These are phyloP conservation scores for fruit fly (Drosophila melanogaster) DNA, from an alignment of 1,140 invertebrate species.

Conservation along the genomic window DNA sequence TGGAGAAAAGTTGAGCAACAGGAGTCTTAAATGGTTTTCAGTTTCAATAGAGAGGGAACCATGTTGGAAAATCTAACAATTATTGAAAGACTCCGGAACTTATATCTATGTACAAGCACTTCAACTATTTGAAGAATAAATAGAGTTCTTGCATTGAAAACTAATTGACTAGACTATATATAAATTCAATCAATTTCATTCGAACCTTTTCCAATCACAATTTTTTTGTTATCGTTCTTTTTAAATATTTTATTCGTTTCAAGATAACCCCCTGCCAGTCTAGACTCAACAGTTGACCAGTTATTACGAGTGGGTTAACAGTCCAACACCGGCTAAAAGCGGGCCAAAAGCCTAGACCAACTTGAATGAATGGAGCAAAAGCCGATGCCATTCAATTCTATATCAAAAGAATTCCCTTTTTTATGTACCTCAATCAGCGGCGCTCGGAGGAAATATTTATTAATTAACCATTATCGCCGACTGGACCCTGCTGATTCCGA, in stretches of 20 bases:
- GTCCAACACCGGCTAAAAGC: slow-evolving; percentile 17
- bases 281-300: slow-evolving; percentile 23
- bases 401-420: slow-evolving; percentile 29
- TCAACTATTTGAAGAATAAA: too few relatives aligned
- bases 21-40: neutral
- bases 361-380: neutral
- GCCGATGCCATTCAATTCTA: slow-evolving; percentile 30
- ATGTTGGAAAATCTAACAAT: too few relatives aligned
- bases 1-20: neutral
- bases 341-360: slow-evolving; percentile 2
- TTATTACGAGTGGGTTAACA: slow-evolving; percentile 43
- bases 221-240: too few relatives aligned
- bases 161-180: too few relatives aligned
- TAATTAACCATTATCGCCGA: slow-evolving; percentile 79
- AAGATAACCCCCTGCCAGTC: slow-evolving; percentile 11
- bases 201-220: neutral
- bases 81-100: too few relatives aligned
- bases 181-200: neutral
- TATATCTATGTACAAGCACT: too few relatives aligned
- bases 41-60: too few relatives aligned
- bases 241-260: neutral
- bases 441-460: slow-evolving; percentile 65
- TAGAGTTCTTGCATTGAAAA: too few relatives aligned
- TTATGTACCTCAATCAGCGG: slow-evolving; percentile 24
- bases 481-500: slow-evolving; percentile 37